phyloP scores from a whole-genome alignment of 1,140 invertebrate species.

The Drosophila repleta region DNA sequence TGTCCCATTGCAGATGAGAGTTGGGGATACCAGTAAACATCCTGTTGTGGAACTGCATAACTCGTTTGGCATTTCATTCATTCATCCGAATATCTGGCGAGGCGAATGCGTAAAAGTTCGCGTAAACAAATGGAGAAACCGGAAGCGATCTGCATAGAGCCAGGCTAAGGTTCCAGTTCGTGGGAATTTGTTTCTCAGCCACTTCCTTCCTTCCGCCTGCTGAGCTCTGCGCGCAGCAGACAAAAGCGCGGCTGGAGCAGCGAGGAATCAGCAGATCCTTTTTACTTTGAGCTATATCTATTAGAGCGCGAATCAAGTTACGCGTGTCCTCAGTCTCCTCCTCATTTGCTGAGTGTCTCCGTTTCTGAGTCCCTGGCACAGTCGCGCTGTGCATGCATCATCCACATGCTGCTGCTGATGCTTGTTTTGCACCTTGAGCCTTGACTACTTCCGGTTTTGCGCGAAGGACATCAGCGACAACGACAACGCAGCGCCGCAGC shows the following conservation, averaged over 20 bases:
- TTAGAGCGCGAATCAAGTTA: slow-evolving; percentile 73
- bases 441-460: slow-evolving; percentile 78
- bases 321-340: slow-evolving; percentile 42
- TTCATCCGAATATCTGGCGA: slow-evolving; percentile 39
- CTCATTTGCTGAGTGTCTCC: slow-evolving; percentile 5
- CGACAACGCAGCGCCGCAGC: background rate
- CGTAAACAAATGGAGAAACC: slow-evolving; percentile 64
- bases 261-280: slow-evolving; percentile 33
- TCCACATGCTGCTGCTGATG: slow-evolving; percentile 57
- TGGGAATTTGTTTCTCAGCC: slow-evolving; percentile 67
- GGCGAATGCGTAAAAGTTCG: slow-evolving; percentile 60
- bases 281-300: slow-evolving; percentile 39
- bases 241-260: slow-evolving; percentile 17
- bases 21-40: slow-evolving; percentile 53
- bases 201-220: slow-evolving; percentile 62
- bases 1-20: slow-evolving; percentile 16
- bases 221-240: background rate
- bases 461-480: slow-evolving; percentile 67
- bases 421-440: slow-evolving; percentile 77
- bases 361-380: slow-evolving; percentile 4
- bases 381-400: slow-evolving; percentile 46
- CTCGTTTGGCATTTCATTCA: slow-evolving; percentile 64
- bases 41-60: slow-evolving; percentile 61
- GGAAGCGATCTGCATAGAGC: slow-evolving; percentile 44
- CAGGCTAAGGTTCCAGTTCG: slow-evolving; percentile 47